Evolutionary conservation across 2,888 invertebrate species (phyloP), one percentile per base, ranked within the genome.

Genomic region (Adelognathus sp.): DNA sequence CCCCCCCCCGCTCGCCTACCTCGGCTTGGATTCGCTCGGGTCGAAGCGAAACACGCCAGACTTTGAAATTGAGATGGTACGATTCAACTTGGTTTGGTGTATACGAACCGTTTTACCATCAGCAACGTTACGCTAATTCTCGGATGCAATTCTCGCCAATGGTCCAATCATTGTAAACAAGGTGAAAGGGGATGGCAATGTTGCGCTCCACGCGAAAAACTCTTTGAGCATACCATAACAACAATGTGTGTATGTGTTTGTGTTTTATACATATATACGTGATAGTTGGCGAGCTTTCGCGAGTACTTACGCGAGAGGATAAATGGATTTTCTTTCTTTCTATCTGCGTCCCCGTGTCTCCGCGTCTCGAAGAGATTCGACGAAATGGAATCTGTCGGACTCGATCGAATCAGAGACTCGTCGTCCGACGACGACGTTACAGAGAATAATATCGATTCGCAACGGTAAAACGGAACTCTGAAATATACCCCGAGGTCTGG

Each of bases 381-480:
- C 75, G 79, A 67, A 67, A 75, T 67, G 67, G 54, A 72, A 60
- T 18, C 52, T 52, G 74, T 56, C 56, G 66, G 7, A 67, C 66
- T 33, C 67, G 67, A 79, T 75, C 61, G 79, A 79, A 79, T 75
- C 61, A 76, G n/a, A n/a, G 77, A 61, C 64, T 72, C 66, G 39
- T 36, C 24, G 73, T 61, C 72, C 52, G 63, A 70, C 73, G 80
- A 83, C n/a, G n/a, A n/a, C n/a, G 83, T 85, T 83, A 84, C 82
- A 86, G 86, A 86, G 86, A 87, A 88, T 87, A 88, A 88, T 87
- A 89, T 83, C 83, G 70, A 56, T 56, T 69, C 79, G 74, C 76
- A 75, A 77, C 50, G 36, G 79, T 85, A 85, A 85, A 21, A 6
- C 18, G 84, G 82, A 84, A 86, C 21, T 50, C 24, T 50, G 21